Conservation (phyloP, 2,888 invertebrate species). For the Macroteleia sp. region DNA sequence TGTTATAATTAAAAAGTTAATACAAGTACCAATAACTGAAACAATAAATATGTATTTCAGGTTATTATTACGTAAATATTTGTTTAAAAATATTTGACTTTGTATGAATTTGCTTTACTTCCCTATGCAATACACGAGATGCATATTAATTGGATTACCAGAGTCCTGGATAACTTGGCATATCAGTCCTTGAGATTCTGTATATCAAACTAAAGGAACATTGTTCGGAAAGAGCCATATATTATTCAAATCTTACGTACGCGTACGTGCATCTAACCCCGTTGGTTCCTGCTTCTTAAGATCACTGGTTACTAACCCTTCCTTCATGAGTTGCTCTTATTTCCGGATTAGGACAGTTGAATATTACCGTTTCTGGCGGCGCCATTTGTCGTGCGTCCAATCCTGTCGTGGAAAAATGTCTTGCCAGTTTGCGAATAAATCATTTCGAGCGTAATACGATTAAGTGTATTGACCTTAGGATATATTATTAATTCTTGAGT, state of each 20-base stretch:
- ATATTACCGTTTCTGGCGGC: slow-evolving; percentile 37
- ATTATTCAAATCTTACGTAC: slow-evolving; percentile 80
- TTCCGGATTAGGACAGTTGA: slow-evolving; percentile 74
- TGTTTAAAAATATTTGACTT: no score
- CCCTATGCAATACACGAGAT: slow-evolving; percentile 19
- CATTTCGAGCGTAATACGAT: slow-evolving; percentile 50
- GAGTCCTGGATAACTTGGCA: slow-evolving; percentile 78
- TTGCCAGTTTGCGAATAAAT: slow-evolving; percentile 59
- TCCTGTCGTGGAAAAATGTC: slow-evolving; percentile 46
- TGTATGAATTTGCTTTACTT: no score
- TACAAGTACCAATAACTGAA: no score
- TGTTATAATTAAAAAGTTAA: no score
- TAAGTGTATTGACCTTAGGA: slow-evolving; percentile 52
- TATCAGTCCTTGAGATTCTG: slow-evolving; percentile 79
- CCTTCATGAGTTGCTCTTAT: slow-evolving; percentile 74
- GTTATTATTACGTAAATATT: no score
- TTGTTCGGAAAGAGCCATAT: slow-evolving; percentile 75
- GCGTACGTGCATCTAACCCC: slow-evolving; percentile 82
- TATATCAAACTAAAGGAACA: slow-evolving; percentile 81
- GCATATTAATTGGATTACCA: slow-evolving; percentile 59
- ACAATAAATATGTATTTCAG: no score
- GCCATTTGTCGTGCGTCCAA: slow-evolving; percentile 49
- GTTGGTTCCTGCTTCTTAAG: slow-evolving; percentile 73
- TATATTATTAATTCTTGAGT: slow-evolving; percentile 54
- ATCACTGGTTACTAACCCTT: slow-evolving; percentile 76